Conservation (phyloP, 2,113 vertebrate genomes). For the Pandion haliaetus region DNA sequence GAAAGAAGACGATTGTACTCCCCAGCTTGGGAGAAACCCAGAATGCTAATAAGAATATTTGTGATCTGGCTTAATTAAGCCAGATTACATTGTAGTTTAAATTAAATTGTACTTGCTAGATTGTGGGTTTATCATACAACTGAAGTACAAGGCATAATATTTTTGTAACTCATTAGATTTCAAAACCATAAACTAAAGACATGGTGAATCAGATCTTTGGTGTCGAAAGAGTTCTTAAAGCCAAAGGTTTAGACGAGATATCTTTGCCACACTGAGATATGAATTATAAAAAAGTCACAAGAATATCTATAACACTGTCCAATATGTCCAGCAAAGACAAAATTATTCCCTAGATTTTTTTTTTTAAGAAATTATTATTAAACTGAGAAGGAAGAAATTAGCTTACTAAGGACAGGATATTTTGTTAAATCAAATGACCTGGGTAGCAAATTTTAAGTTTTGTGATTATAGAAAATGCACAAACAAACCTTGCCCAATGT, state of each 20-base stretch:
- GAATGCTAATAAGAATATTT: neutral
- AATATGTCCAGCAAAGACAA: neutral
- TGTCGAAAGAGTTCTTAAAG: neutral
- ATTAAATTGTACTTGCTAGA: neutral
- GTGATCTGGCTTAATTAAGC: neutral
- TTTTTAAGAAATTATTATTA: neutral
- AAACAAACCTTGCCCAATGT: neutral
- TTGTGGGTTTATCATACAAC: neutral
- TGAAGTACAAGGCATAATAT: neutral
- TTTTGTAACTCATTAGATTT: neutral
- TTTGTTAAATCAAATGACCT: neutral
- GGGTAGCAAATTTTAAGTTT: neutral
- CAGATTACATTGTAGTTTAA: neutral
- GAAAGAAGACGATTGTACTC: neutral
- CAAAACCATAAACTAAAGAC: neutral
- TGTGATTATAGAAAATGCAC: neutral
- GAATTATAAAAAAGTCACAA: neutral
- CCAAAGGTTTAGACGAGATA: neutral
- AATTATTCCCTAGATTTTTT: neutral
- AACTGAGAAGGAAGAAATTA: neutral
- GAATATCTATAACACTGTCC: neutral
- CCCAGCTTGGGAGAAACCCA: neutral
- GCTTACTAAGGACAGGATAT: neutral
- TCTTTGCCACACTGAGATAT: neutral
- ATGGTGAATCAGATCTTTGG: neutral